Conservation (phyloP, 2,888 invertebrate species). For the Pyrrhia umbra region DNA sequence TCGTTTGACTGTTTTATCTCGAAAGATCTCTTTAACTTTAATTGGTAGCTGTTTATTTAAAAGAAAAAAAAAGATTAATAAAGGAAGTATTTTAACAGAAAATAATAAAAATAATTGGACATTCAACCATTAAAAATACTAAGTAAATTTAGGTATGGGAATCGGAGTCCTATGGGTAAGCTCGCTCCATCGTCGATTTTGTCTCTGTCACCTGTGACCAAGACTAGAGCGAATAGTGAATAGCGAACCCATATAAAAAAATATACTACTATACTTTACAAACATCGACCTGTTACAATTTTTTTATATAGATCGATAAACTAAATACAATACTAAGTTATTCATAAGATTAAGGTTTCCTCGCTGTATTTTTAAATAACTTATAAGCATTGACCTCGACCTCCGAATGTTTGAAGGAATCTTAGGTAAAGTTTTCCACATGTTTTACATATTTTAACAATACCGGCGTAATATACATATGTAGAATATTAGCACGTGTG, state of each 20-base stretch:
- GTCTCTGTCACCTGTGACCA: no score
- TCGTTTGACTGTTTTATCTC: neutral
- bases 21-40: neutral
- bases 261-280: no score
- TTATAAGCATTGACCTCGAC: constrained; percentile 35
- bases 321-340: constrained; percentile 3
- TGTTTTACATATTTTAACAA: constrained; percentile 44
- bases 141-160: no score
- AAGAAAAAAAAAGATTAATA: no score
- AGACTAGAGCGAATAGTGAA: no score
- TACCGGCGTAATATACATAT: constrained; percentile 11
- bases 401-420: constrained; percentile 10
- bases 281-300: no score
- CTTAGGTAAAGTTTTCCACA: constrained; percentile 17
- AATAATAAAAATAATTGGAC: no score
- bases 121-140: no score
- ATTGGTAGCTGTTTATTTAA: neutral
- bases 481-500: constrained; percentile 30
- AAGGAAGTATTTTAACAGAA: no score
- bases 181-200: no score
- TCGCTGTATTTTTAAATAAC: constrained; percentile 39
- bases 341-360: constrained; percentile 6
- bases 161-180: no score
- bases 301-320: neutral
- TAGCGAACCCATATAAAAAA: no score